Evolutionary conservation across 2,797 vertebrate species (phyloP), one percentile per base, ranked within the genome.

Genomic region (Myripristis jacobus): DNA sequence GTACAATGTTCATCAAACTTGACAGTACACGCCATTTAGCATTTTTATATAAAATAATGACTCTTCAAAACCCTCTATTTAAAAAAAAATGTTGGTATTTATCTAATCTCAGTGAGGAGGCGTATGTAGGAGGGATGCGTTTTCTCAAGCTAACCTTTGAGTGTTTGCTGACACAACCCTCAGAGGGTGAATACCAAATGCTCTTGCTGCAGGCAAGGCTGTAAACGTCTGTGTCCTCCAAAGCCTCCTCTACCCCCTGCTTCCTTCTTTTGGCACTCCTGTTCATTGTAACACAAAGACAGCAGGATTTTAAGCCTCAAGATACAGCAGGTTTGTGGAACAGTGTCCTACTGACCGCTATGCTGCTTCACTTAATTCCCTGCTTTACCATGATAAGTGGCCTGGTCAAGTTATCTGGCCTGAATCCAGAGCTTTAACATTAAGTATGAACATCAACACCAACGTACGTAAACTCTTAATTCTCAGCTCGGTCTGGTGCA

Each of bases 151-250:
- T 86, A 85, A 91, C 90, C 88, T 89, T 86, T 84, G 66, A 83
- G 74, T 80, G 80, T 86, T 81, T 87, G 87, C 89, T 90, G 87
- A 90, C 78, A 86, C 75, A 87, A 87, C 59, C 80, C 81, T 86
- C 71, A 3, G 70, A 83, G 85, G 85, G 72, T 86, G 89, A 90
- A 91, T 88, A 88, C 53, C 68, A 89, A 89, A 81, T 82, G 80
- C 58, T 88, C 79, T 80, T 72, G 81, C 90, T 85, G 81, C 79
- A 72, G 89, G 87, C 85, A 38, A 78, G 15, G 66, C 73, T 80
- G 80, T 67, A 54, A 55, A 82, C 65, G 81, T 73, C 76, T 44
- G 66, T 4, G 24, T 80, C 76, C 78, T 83, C 76, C 58, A 83
- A 82, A 88, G 78, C 34, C 70, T 72, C 48, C 63, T 80, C 73